phyloP scores from a whole-genome alignment of 2,888 invertebrate species.

The Drosophila mulleri region DNA sequence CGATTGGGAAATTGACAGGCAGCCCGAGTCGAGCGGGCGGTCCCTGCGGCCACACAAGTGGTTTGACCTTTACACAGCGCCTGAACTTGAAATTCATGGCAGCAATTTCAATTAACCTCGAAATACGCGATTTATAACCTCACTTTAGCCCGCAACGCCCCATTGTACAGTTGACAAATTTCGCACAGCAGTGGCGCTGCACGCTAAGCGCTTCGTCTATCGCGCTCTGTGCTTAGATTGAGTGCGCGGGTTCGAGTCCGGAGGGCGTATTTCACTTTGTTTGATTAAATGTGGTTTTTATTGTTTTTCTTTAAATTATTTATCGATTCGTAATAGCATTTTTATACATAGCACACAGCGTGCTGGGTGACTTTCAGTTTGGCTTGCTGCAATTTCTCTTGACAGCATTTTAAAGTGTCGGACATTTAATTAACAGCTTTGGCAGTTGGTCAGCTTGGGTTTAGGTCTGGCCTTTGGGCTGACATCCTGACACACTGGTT shows the following conservation, averaged over 20 bases:
- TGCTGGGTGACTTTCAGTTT: conserved; percentile 9
- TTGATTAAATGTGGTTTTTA: conserved; percentile 37
- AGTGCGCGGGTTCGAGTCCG: conserved; percentile 30
- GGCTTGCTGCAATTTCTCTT: conserved; percentile 14
- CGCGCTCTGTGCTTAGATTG: conserved; percentile 38
- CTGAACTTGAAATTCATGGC: conserved; percentile 63
- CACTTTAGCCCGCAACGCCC: conserved; percentile 29
- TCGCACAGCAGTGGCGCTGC: conserved; percentile 31
- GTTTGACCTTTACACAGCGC: conserved; percentile 70
- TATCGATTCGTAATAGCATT: conserved; percentile 30
- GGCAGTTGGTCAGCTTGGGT: background rate
- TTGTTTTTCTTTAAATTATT: conserved; percentile 1
- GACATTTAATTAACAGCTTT: conserved; percentile 66
- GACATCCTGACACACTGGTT: conserved; percentile 67
- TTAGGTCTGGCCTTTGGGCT: conserved; percentile 28
- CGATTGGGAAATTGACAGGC: conserved; percentile 57
- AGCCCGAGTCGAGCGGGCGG: conserved; percentile 30
- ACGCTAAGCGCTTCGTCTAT: conserved; percentile 1
- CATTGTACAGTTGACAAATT: conserved; percentile 61
- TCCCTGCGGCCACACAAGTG: conserved; percentile 72
- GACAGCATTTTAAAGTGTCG: conserved; percentile 46
- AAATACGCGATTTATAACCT: conserved; percentile 49
- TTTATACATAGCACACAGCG: conserved; percentile 11
- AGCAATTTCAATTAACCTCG: conserved; percentile 72
- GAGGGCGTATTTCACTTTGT: conserved; percentile 23